phyloP scores from a whole-genome alignment of 2,113 vertebrate genomes.

The Hippoglossus stenolepis region DNA sequence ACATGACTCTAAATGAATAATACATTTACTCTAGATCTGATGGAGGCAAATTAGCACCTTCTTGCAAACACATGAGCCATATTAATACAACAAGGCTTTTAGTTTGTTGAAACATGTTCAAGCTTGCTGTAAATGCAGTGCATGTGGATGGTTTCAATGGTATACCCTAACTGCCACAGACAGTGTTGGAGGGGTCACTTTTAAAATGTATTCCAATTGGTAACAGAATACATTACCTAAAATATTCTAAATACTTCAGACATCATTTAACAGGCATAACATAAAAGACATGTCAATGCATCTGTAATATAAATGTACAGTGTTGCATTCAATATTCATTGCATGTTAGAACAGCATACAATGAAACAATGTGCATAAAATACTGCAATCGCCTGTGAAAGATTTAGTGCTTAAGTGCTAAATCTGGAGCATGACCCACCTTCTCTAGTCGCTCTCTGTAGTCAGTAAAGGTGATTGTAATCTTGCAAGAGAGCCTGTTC shows the following conservation, averaged over 20 bases:
- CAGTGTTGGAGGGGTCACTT: too few relatives aligned
- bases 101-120: too few relatives aligned
- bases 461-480: neutral
- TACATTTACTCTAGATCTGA: too few relatives aligned
- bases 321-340: neutral
- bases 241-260: neutral
- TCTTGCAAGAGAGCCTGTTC: neutral
- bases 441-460: neutral
- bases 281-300: too few relatives aligned
- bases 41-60: too few relatives aligned
- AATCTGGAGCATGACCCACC: conserved; percentile 1
- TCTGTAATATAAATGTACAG: neutral
- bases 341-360: neutral
- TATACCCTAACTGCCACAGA: too few relatives aligned
- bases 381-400: neutral
- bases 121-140: too few relatives aligned
- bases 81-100: too few relatives aligned
- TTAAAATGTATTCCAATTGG: neutral
- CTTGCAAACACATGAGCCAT: too few relatives aligned
- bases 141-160: too few relatives aligned
- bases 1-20: too few relatives aligned
- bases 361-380: neutral
- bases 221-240: neutral
- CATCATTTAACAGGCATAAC: too few relatives aligned
- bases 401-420: neutral